Evolutionary conservation across 2,113 vertebrate species (phyloP), one percentile per base, ranked within the genome.

Genomic region (Sylvietta virens): DNA sequence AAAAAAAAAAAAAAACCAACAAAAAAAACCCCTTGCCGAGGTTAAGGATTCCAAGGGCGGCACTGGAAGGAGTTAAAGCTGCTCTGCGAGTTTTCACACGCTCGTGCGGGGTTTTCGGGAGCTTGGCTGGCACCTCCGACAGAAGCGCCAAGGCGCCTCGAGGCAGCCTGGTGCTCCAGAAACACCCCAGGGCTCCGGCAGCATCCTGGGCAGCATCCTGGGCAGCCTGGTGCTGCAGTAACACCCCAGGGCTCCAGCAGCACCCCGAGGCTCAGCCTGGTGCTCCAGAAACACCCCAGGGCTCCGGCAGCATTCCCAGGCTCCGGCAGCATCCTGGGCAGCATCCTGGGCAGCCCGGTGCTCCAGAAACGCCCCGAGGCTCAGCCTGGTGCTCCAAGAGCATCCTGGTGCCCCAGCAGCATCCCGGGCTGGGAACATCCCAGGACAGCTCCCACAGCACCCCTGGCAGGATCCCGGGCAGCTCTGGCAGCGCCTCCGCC

Each of bases 161-260:
- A 85, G 89, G 88, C 69, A 67, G 39, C 79, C 56, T 7, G 27
- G 83, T 37, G 77, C 51, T 76, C 10, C 76, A 4, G 10, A 0
- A 35, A 5, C 3, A 13, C 24, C 45, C 48, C 9, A 1, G 15
- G 3, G n/a, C 60, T 20, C 51, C 9, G 0, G 50, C 13, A 18
- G 15, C 44, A 60, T 14, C 50, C 76, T 4, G 19, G 0, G 50
- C 13, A 18, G 15, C 44, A 60, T 14, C 50, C 76, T 4, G 19
- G 23, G 53, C 37, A 53, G 1, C 20, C 67, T 39, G 27, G 5
- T 24, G 45, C 28, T 61, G 33, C 72, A 17, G 1, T 8, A 47
- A 6, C 35, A 60, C 20, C 44, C n/a, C n/a, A n/a, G n/a, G 26
- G 61, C 30, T 61, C 42, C 72, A 17, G 1, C 11, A 47, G 7